Percentiles rank a stretch among this genome's conserved stretches.
Conservation (phyloP, 1,140 invertebrate genomes). For the Drosophila watanabei region DNA sequence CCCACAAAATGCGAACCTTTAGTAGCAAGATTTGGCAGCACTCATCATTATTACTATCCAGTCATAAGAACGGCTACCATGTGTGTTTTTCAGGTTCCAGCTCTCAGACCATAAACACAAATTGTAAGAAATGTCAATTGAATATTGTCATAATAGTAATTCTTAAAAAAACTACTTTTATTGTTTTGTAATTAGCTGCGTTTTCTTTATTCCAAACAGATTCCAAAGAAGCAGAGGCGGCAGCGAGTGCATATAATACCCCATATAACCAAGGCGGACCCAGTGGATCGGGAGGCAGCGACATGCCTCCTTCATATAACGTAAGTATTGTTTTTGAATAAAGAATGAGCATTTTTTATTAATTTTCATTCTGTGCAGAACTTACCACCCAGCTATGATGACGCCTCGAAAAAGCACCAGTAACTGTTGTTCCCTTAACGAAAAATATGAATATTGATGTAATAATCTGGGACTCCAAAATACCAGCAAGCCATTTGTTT, state of each 20-base stretch:
- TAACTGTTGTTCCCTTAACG: slow-evolving; percentile 66
- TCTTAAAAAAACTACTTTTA: not conserved
- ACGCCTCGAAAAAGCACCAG: slow-evolving; percentile 87
- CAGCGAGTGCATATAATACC: slow-evolving; percentile 93
- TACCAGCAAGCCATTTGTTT: not conserved
- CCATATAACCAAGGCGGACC: slow-evolving; percentile 77
- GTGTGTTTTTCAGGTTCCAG: slow-evolving; percentile 71
- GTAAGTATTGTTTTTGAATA: slow-evolving; percentile 88
- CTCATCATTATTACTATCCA: slow-evolving; percentile 83
- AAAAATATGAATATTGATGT: slow-evolving; percentile 10
- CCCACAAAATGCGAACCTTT: slow-evolving; percentile 52
- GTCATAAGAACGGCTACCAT: slow-evolving; percentile 54
- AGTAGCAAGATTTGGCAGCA: slow-evolving; percentile 77
- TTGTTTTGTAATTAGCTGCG: not conserved
- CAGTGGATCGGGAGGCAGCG: slow-evolving; percentile 88
- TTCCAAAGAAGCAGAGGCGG: slow-evolving; percentile 95
- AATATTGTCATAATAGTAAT: not conserved
- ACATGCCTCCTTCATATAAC: slow-evolving; percentile 94
- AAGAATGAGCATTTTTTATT: not conserved
- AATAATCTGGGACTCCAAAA: slow-evolving; percentile 5
- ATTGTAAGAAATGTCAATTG: slow-evolving; percentile 51
- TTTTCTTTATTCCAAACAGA: slow-evolving; percentile 86
- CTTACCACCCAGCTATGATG: slow-evolving; percentile 91
- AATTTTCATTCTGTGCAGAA: slow-evolving; percentile 86
- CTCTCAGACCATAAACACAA: slow-evolving; percentile 62